phyloP scores from a whole-genome alignment of 2,113 vertebrate genomes.

The Ciconia maguari region DNA sequence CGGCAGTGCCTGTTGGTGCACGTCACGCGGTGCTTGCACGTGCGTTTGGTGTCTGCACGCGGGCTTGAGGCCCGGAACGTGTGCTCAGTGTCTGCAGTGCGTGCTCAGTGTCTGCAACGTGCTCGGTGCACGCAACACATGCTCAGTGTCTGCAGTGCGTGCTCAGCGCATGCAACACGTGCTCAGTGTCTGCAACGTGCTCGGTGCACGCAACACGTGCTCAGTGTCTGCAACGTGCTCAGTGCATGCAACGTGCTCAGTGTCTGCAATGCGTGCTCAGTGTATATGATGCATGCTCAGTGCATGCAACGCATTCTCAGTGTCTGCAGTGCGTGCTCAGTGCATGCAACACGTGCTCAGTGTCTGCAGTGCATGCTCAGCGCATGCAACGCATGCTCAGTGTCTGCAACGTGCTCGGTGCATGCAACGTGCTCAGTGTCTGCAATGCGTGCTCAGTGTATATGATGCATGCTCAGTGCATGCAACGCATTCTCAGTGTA shows the following conservation, averaged over 20 bases:
- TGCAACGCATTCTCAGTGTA: no score
- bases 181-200: background rate
- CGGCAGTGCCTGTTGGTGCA: background rate
- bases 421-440: no score
- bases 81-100: background rate
- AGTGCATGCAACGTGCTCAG: background rate
- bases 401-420: no score
- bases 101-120: accelerated
- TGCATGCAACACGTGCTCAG: no score
- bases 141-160: accelerated
- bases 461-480: background rate
- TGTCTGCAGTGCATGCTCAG: background rate
- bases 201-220: no score
- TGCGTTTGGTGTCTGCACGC: background rate
- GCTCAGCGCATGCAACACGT: accelerated
- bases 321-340: background rate
- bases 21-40: accelerated
- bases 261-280: accelerated
- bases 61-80: background rate
- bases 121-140: accelerated
- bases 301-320: no score
- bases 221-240: background rate
- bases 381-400: no score
- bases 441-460: no score
- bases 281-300: accelerated